phyloP scores from a whole-genome alignment of 2,888 invertebrate species.

The Chymomyza fuscimana region DNA sequence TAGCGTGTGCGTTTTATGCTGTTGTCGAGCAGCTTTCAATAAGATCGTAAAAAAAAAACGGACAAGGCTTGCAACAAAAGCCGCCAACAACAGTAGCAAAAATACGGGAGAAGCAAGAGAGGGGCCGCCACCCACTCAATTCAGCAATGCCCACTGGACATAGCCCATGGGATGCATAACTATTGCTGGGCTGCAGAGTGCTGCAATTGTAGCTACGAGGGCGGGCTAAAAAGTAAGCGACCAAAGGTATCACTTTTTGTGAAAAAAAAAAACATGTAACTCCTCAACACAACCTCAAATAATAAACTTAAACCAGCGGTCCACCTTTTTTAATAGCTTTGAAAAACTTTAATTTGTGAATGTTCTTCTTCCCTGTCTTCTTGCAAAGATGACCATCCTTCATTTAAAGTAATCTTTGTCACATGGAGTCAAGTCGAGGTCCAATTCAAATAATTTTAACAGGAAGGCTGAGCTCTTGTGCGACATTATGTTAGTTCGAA shows the following conservation, averaged over 20 bases:
- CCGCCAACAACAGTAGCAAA: slow-evolving; percentile 29
- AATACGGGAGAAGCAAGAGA: slow-evolving; percentile 13
- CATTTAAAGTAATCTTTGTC: no score
- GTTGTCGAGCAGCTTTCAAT: slow-evolving; percentile 33
- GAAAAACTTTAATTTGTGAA: no score
- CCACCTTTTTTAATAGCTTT: no score
- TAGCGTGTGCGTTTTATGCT: slow-evolving; percentile 35
- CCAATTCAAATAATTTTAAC: no score
- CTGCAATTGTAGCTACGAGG: not conserved
- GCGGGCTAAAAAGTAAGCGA: not conserved
- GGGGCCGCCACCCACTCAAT: not conserved
- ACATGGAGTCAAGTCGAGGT: no score
- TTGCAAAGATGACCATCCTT: no score
- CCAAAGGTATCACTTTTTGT: not conserved
- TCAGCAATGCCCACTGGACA: not conserved
- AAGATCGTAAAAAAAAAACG: slow-evolving; percentile 36
- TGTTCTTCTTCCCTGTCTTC: no score
- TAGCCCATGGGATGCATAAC: not conserved
- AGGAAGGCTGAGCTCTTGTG: no score
- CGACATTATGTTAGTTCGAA: no score
- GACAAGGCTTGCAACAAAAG: not conserved
- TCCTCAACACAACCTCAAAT: no score
- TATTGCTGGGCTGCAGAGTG: not conserved
- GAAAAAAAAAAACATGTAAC: not conserved
- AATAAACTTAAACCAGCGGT: no score